Conservation (phyloP, 2,797 vertebrate species). For the Paramormyrops hopkinsi region DNA sequence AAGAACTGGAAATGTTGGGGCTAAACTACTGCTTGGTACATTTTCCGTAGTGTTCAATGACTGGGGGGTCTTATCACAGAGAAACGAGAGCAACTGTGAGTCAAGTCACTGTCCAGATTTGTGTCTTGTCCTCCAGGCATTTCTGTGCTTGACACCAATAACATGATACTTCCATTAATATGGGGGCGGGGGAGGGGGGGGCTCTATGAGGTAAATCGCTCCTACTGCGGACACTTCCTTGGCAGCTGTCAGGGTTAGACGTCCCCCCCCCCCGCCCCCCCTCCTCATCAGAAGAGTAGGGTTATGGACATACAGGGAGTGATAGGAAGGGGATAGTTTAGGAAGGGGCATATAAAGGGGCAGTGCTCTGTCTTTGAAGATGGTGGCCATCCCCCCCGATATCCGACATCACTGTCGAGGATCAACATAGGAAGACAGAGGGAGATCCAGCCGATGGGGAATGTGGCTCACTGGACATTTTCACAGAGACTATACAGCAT, state of each 20-base stretch:
- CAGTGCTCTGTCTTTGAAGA: not conserved
- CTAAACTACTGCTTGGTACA: not conserved
- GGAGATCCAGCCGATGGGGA: not conserved
- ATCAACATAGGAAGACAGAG: not conserved
- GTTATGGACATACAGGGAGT: not conserved
- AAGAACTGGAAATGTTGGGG: not conserved
- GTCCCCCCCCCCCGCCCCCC: not conserved
- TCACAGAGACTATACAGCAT: not conserved
- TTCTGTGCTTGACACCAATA: not conserved
- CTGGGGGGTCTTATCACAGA: not conserved
- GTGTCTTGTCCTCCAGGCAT: not conserved
- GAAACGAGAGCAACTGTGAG: not conserved
- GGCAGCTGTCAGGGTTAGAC: not conserved
- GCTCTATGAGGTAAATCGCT: not conserved
- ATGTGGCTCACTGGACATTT: not conserved
- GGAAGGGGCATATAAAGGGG: not conserved
- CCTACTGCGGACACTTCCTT: not conserved
- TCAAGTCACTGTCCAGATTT: not conserved
- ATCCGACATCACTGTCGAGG: not conserved
- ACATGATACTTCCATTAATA: slow-evolving; percentile 11
- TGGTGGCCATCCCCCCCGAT: not conserved
- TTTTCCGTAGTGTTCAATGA: not conserved
- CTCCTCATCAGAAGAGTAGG: not conserved
- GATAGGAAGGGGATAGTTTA: not conserved
- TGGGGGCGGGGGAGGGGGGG: not conserved